Percentiles rank a stretch among this genome's conserved stretches.
Evolutionary conservation across 2,113 vertebrate genomes (phyloP).

Genomic region (Gasterosteus aculeatus): DNA sequence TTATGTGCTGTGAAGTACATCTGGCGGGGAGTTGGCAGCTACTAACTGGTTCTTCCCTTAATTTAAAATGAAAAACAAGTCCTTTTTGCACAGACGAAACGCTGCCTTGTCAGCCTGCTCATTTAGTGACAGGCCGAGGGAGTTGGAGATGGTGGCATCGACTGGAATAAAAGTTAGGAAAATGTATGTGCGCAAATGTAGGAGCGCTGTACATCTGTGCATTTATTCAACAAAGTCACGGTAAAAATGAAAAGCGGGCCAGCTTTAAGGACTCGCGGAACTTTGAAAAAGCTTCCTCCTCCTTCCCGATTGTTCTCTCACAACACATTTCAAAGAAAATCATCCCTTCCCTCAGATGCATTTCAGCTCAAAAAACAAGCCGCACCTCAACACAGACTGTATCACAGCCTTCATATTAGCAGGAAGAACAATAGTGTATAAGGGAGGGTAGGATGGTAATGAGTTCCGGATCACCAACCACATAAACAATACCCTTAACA

Average conservation of each 20-base stretch:
- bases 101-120: neutral
- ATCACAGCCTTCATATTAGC: constrained; percentile 70
- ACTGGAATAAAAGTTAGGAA: neutral
- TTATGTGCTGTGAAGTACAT: constrained; percentile 38
- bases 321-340: constrained; percentile 20
- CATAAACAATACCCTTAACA: constrained; percentile 81
- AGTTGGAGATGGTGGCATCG: neutral
- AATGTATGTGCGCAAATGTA: neutral
- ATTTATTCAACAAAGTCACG: neutral
- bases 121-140: neutral
- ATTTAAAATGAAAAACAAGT: constrained; percentile 5
- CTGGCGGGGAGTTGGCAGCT: constrained; percentile 6
- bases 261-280: constrained; percentile 16
- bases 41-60: neutral
- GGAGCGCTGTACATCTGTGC: neutral
- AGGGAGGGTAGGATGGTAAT: constrained; percentile 79
- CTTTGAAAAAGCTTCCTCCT: constrained; percentile 17
- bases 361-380: constrained; percentile 27
- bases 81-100: constrained; percentile 4
- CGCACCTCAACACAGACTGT: constrained; percentile 56
- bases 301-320: constrained; percentile 19
- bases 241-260: neutral
- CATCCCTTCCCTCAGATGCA: neutral
- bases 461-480: constrained; percentile 80
- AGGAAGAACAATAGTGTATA: constrained; percentile 77